Conservation (phyloP, 2,888 invertebrate species). For the Synanthedon tipuliformis region DNA sequence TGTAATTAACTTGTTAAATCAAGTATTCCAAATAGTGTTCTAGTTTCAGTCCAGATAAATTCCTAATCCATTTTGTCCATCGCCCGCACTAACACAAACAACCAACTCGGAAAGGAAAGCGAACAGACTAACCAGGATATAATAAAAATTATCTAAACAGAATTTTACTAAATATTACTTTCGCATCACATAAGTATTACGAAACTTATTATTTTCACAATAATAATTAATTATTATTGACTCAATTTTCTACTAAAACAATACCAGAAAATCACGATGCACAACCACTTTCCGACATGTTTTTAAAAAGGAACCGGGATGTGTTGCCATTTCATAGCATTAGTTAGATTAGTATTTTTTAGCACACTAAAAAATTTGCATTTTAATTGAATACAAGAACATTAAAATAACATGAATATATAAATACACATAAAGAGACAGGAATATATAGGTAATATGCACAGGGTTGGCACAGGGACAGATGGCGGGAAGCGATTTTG, state of each 20-base stretch:
- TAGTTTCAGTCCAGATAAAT: not conserved
- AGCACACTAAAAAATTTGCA: too few species aligned
- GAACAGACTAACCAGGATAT: conserved; percentile 19
- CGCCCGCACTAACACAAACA: conserved; percentile 60
- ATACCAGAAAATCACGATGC: conserved; percentile 34
- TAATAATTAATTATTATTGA: not conserved
- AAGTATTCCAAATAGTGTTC: not conserved
- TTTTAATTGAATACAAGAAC: too few species aligned
- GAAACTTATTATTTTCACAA: not conserved
- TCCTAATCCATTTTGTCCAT: conserved; percentile 39
- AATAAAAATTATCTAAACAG: conserved; percentile 7
- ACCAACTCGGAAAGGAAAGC: conserved; percentile 29
- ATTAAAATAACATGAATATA: too few species aligned
- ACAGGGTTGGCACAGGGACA: too few species aligned
- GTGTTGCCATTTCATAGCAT: conserved; percentile 14
- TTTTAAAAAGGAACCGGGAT: conserved; percentile 28
- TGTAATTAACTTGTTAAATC: not conserved
- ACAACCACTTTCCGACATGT: conserved; percentile 56
- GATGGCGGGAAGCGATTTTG: too few species aligned
- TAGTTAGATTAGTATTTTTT: too few species aligned
- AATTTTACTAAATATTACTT: not conserved
- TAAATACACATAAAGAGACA: too few species aligned
- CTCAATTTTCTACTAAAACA: conserved; percentile 8
- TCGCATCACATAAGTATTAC: not conserved
- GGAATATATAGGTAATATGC: too few species aligned